A percentile compares a stretch with the other conserved stretches of the same genome.
Conservation (phyloP, 1,140 invertebrate genomes). For the Elysia chlorotica region DNA sequence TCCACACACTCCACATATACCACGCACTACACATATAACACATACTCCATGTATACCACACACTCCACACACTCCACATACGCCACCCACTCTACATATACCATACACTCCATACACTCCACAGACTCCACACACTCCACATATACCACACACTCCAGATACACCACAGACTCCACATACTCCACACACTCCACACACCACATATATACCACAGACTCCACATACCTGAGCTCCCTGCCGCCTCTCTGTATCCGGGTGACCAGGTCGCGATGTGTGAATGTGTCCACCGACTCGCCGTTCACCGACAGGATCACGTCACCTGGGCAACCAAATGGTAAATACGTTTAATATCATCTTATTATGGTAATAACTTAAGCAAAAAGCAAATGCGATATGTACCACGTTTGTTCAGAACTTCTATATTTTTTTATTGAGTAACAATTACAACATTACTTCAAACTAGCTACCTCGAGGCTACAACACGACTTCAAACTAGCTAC, state of each 20-base stretch:
- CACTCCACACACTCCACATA: neutral
- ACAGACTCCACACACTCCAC: neutral
- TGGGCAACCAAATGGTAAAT: conserved; percentile 37
- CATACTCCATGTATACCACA: neutral
- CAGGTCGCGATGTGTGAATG: conserved; percentile 86
- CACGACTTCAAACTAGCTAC: neutral
- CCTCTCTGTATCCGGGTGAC: conserved; percentile 90
- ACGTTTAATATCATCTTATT: too few species aligned
- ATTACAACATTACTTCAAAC: too few species aligned
- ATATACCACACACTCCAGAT: neutral
- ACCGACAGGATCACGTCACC: conserved; percentile 92
- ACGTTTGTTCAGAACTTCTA: neutral
- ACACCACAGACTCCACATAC: neutral
- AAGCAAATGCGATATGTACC: neutral
- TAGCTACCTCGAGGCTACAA: neutral
- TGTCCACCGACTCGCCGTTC: conserved; percentile 88
- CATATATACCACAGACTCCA: neutral
- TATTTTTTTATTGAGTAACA: neutral
- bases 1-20: too few species aligned
- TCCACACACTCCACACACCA: neutral
- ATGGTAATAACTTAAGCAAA: neutral
- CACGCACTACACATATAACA: too few species aligned
- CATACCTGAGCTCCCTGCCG: conserved; percentile 69
- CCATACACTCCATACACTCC: neutral
- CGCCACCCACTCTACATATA: neutral